Evolutionary conservation across 2,113 vertebrate genomes (phyloP).

Genomic region (Podarcis raffonei): DNA sequence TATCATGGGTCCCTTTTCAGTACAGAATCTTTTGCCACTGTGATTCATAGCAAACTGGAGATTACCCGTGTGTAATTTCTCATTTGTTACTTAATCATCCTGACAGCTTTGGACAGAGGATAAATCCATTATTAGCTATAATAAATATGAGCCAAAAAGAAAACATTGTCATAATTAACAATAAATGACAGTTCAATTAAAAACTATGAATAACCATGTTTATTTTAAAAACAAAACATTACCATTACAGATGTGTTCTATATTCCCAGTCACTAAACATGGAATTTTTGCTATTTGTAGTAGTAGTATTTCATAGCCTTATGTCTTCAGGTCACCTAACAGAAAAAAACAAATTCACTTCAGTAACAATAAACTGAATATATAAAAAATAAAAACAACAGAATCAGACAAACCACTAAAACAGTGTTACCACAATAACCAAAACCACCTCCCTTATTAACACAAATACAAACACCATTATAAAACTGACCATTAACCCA

Average conservation of each 20-base stretch:
- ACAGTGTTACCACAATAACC: too few species aligned
- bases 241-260: not conserved
- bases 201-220: slow-evolving; percentile 7
- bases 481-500: too few species aligned
- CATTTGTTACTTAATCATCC: slow-evolving; percentile 60
- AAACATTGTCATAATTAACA: slow-evolving; percentile 41
- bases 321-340: too few species aligned
- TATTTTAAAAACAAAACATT: not conserved
- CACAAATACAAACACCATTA: too few species aligned
- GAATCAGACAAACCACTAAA: too few species aligned
- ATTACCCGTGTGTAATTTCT: slow-evolving; percentile 57
- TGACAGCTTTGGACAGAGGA: slow-evolving; percentile 43
- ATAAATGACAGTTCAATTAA: slow-evolving; percentile 10
- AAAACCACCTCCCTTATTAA: too few species aligned
- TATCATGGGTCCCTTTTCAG: slow-evolving; percentile 19
- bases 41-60: slow-evolving; percentile 42
- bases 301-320: too few species aligned
- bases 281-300: too few species aligned
- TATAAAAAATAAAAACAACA: too few species aligned
- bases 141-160: slow-evolving; percentile 36
- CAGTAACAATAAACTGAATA: too few species aligned
- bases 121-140: slow-evolving; percentile 51
- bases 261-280: not conserved
- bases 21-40: slow-evolving; percentile 44
- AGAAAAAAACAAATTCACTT: too few species aligned